phyloP scores from a whole-genome alignment of 2,113 vertebrate species.

The Hippocampus barbouri region DNA sequence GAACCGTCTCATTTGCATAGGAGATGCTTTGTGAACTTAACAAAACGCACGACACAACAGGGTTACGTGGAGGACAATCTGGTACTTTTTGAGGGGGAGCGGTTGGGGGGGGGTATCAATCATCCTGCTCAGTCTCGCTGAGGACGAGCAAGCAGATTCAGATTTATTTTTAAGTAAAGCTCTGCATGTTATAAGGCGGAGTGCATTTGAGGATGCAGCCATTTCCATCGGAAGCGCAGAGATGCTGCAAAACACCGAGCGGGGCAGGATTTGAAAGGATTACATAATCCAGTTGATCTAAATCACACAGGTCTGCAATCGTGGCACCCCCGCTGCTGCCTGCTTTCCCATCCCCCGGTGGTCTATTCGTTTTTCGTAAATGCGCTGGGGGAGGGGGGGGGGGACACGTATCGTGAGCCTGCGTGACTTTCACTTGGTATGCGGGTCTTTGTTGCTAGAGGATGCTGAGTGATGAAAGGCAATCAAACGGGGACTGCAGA shows the following conservation, averaged over 20 bases:
- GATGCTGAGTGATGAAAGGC: constrained; percentile 44
- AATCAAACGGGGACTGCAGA: constrained; percentile 37
- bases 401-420: constrained; percentile 1
- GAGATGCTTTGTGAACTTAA: constrained; percentile 4
- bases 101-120: background rate
- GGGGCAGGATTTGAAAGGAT: constrained; percentile 56
- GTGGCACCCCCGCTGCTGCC: constrained; percentile 35
- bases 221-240: constrained; percentile 29
- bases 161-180: background rate
- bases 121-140: constrained; percentile 37
- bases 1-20: background rate
- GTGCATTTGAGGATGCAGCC: constrained; percentile 29
- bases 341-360: background rate
- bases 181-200: constrained; percentile 6
- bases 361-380: background rate
- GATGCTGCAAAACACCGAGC: constrained; percentile 45
- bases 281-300: constrained; percentile 60
- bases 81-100: background rate
- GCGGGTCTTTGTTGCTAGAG: constrained; percentile 43
- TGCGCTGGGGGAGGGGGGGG: background rate
- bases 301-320: constrained; percentile 32
- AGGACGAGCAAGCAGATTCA: background rate
- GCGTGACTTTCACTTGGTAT: constrained; percentile 4
- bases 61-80: background rate
- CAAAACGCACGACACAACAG: background rate